Evolutionary conservation across 2,888 invertebrate genomes (phyloP).

Genomic region (Cheilosia pagana): DNA sequence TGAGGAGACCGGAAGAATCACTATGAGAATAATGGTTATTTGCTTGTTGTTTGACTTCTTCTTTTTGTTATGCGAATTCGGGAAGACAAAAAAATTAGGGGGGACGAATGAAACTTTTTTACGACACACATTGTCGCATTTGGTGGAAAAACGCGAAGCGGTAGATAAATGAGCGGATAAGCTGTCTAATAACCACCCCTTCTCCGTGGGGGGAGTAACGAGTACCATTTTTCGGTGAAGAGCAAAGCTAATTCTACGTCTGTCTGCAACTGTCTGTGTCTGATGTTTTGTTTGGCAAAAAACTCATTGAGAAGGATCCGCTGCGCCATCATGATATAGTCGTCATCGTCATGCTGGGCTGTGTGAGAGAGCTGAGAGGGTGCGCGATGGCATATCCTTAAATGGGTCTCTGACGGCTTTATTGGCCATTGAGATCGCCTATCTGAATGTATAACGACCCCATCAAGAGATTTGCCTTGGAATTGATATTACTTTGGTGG

Average conservation of each 20-base stretch:
- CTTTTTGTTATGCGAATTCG: conserved; percentile 67
- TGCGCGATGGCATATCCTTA: conserved; percentile 69
- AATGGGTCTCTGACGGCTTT: conserved; percentile 78
- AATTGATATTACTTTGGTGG: conserved; percentile 63
- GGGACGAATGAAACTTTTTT: conserved; percentile 43
- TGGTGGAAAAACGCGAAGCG: conserved; percentile 46
- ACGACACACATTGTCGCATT: conserved; percentile 43
- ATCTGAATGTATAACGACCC: conserved; percentile 78
- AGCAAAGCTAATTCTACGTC: conserved; percentile 60
- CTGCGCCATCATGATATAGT: conserved; percentile 71
- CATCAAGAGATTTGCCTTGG: conserved; percentile 76
- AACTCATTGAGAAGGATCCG: conserved; percentile 42
- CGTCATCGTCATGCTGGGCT: conserved; percentile 77
- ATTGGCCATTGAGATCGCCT: conserved; percentile 79
- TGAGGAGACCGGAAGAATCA: conserved; percentile 71
- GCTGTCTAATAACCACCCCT: conserved; percentile 65
- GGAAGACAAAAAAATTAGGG: conserved; percentile 55
- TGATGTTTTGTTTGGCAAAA: conserved; percentile 25
- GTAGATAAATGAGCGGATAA: conserved; percentile 74
- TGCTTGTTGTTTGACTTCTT: conserved; percentile 74
- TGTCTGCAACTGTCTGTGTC: conserved; percentile 22
- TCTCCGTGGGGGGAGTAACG: no score
- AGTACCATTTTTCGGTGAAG: conserved; percentile 34
- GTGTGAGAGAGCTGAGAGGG: conserved; percentile 9
- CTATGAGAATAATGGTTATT: conserved; percentile 74